Evolutionary conservation across 2,113 vertebrate species (phyloP).

Genomic region (Nymphicus hollandicus): DNA sequence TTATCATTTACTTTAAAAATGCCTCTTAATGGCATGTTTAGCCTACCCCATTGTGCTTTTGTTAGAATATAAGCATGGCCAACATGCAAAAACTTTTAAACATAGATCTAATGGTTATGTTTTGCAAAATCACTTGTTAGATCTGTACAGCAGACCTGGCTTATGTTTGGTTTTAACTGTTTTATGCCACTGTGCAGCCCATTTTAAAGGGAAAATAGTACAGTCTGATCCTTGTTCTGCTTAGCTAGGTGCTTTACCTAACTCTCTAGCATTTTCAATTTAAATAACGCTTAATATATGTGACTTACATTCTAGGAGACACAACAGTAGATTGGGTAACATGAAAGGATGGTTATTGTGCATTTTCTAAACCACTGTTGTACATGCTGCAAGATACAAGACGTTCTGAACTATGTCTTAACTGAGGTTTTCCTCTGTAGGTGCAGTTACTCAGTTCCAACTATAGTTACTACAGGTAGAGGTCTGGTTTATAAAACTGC

Average conservation of each 20-base stretch:
- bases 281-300: neutral
- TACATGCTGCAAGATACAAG: neutral
- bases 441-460: neutral
- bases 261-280: neutral
- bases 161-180: neutral
- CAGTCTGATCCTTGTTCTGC: neutral
- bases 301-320: neutral
- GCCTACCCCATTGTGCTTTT: neutral
- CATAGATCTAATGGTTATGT: neutral
- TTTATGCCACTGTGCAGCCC: neutral
- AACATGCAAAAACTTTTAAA: neutral
- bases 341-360: neutral
- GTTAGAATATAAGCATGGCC: neutral
- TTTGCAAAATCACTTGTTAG: neutral
- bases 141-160: neutral
- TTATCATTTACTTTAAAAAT: neutral
- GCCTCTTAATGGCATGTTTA: neutral
- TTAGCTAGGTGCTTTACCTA: neutral
- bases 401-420: fast-evolving
- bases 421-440: neutral
- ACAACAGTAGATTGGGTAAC: neutral
- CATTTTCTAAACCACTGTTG: neutral
- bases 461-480: neutral
- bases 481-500: neutral
- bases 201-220: neutral